phyloP scores from a whole-genome alignment of 2,888 invertebrate genomes.

The Trimorus sp. region DNA sequence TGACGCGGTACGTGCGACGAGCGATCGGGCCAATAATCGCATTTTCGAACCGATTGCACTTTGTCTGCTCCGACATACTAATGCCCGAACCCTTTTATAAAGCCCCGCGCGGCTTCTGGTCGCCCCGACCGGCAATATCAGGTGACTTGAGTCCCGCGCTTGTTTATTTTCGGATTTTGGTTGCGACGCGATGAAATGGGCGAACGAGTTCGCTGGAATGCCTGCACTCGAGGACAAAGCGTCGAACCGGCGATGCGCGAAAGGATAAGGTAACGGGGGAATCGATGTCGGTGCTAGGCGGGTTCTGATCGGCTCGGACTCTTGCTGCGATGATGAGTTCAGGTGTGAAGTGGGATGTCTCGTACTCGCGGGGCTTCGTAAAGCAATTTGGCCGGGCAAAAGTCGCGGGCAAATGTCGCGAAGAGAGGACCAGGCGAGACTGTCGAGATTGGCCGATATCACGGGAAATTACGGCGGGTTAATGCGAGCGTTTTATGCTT shows the following conservation, averaged over 20 bases:
- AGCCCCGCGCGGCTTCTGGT: conserved; percentile 15
- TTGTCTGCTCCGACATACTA: conserved; percentile 55
- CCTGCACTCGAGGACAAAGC: conserved; percentile 35
- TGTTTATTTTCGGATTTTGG: conserved; percentile 50
- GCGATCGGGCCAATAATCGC: conserved; percentile 66
- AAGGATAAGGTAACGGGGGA: conserved; percentile 24
- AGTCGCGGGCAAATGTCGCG: too few species aligned
- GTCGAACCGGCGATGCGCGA: conserved; percentile 16
- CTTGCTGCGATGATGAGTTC: not conserved
- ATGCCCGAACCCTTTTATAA: conserved; percentile 56
- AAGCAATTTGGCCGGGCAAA: too few species aligned
- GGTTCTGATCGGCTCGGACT: not conserved
- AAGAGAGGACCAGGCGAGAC: too few species aligned
- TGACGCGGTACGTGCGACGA: conserved; percentile 54
- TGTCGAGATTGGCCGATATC: too few species aligned
- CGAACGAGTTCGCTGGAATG: conserved; percentile 28
- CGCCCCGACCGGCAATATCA: conserved; percentile 18
- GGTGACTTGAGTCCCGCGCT: conserved; percentile 22
- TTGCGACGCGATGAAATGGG: conserved; percentile 26
- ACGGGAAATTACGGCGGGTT: too few species aligned
- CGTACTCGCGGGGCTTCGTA: too few species aligned
- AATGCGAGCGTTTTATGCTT: too few species aligned
- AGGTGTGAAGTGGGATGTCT: not conserved
- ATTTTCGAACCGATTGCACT: conserved; percentile 64
- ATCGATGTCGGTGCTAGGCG: not conserved